These are phyloP conservation scores for Gymnobelideus leadbeateri DNA, from an alignment of 2,113 vertebrate species.

Conservation along the genomic window DNA sequence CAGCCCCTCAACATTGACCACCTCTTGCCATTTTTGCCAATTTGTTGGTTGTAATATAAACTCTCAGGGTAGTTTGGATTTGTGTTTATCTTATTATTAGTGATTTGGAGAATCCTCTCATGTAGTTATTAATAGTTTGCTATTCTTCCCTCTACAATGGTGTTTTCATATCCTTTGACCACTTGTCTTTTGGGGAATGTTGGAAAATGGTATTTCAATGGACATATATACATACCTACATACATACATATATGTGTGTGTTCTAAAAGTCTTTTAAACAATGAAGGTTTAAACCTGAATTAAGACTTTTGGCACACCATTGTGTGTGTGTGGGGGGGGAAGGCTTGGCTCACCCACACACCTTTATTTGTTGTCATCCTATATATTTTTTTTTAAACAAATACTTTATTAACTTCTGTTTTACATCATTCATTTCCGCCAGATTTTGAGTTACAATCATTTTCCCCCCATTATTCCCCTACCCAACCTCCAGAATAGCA, in stretches of 20 bases:
- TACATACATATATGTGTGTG: neutral
- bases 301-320: neutral
- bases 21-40: neutral
- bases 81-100: neutral
- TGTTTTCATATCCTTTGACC: neutral
- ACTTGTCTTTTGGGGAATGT: neutral
- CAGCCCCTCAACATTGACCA: neutral
- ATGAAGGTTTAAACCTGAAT: neutral
- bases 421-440: too few species aligned
- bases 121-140: neutral
- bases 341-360: neutral
- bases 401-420: too few species aligned
- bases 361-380: neutral
- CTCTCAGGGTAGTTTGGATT: neutral
- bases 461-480: too few species aligned
- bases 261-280: neutral
- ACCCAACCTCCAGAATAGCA: too few species aligned
- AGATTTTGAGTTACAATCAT: too few species aligned
- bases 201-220: neutral
- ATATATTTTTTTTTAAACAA: too few species aligned
- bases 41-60: neutral
- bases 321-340: too few species aligned
- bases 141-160: neutral
- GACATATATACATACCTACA: neutral
- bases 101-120: neutral